Base-by-base conservation (phyloP, 1,140 invertebrate genomes). In the Trissolcus basalis region DNA sequence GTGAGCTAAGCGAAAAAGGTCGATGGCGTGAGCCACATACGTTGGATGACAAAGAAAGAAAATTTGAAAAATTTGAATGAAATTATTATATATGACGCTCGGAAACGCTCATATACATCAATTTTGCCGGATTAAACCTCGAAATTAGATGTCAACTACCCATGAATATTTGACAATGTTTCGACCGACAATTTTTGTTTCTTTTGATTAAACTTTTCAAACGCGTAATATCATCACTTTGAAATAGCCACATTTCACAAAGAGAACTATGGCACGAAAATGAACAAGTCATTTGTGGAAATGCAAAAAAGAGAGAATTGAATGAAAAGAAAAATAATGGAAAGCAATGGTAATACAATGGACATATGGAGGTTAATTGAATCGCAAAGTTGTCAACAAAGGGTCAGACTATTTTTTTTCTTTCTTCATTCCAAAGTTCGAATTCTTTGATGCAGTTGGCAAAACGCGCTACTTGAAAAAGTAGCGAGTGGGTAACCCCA, bases 401-500 rank as follows among this genome's bases (percentile, higher is more conserved):
- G 33, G 51, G 51, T 71, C 51, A 63, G 56, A 70, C 49, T 32
- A 49, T 41, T 55, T 36, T 45, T 61, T 63, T 50, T 47, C 59
- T 36, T 45, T 61, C 58, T 50, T 47, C 59, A 27, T 15, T 63
- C 36, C 1, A 27, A 27, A 27, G 36, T 45, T 19, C 12, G 7
- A 58, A 53, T 50, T 56, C 69, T 72, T 72, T 64, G 69, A 72
- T 72, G 60, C 51, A 36, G 43, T n/a, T n/a, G n/a, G n/a, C n/a
- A n/a, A 45, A 41, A 35, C 59, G 47, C 53, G 14, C 64, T 47
- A 68, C 45, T 75, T 45, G 54, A 53, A 47, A 64, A 69, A 59
- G 61, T 83, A 85, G 82, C 82, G 80, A 85, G 77, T 83, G 36
- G 49, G 70, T 61, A 83, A 83, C 80, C 80, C 81, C 83, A 82